phyloP scores from a whole-genome alignment of 2,888 invertebrate species.

The Melieria crassipennis region DNA sequence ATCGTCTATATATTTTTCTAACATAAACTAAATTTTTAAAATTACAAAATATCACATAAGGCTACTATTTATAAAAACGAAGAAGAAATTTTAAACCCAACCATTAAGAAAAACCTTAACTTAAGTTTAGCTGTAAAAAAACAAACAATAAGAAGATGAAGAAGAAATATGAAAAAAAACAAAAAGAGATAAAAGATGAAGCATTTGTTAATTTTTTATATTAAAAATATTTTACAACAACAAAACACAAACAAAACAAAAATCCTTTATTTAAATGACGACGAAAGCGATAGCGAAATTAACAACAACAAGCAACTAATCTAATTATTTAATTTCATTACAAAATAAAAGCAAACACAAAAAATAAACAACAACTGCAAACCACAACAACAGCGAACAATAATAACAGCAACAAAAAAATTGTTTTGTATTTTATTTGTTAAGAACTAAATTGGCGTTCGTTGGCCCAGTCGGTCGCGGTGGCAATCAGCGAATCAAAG shows the following conservation, averaged over 20 bases:
- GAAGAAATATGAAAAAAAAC: conserved; percentile 34
- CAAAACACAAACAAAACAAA: conserved; percentile 29
- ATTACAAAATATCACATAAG: not conserved
- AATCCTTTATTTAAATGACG: conserved; percentile 34
- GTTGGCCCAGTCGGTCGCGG: no score
- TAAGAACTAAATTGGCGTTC: no score
- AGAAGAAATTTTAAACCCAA: not conserved
- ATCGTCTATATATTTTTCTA: conserved; percentile 5
- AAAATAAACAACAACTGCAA: conserved; percentile 7
- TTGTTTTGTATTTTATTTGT: no score
- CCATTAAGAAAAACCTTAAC: not conserved
- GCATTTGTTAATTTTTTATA: conserved; percentile 32
- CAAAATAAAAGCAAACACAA: not conserved
- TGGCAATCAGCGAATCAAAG: no score
- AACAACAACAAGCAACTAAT: no score
- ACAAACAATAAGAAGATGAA: conserved; percentile 37
- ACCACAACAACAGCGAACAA: not conserved
- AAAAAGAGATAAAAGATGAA: conserved; percentile 35
- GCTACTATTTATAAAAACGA: no score
- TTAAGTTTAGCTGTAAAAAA: conserved; percentile 30
- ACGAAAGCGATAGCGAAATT: conserved; percentile 10
- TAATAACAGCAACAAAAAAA: not conserved
- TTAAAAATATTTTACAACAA: conserved; percentile 28
- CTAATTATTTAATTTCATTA: no score
- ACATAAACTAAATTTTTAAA: conserved; percentile 6